Base-by-base conservation (phyloP, 2,113 vertebrate species). In the Crocuta crocuta region DNA sequence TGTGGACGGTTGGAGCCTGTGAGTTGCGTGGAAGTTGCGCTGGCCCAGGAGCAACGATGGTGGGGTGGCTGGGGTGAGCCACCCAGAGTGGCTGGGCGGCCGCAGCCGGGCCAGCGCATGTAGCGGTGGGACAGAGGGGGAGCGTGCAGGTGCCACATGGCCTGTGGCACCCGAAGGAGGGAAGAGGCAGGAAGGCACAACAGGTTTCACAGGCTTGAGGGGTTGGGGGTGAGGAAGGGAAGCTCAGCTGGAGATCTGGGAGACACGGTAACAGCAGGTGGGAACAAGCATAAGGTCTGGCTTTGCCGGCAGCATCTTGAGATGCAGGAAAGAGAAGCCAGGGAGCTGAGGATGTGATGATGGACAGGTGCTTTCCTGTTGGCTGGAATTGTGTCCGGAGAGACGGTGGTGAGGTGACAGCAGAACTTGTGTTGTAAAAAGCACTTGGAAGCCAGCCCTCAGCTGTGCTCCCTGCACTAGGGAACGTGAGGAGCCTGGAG, bases 41-140 rank as follows among this genome's bases (percentile, higher is more conserved):
- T 45, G 80, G 43, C 28, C 2, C 9, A 35, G 6, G 6, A 13
- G 23, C 33, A 0, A 43, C 26, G 73, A 61, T 15, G 66, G 9
- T 43, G 48, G 73, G 0, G 5, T 53, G 70, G 15, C 23, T 1
- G 24, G n/a, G 24, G 50, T 10, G 73, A 79, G 71, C 71, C 39
- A 11, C 33, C 21, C 8, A 12, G 13, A 23, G 48, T 33, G 80
- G 43, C 4, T 31, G 7, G 73, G 33, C 71, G 71, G 50, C 50
- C 39, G 4, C 39, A 39, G 39, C 39, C 39, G 39, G 39, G 39
- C 39, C 39, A 39, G 39, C 39, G 39, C 39, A 39, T 39, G 39
- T 1, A 2, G 23, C 6, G 10, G 17, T 71, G 23, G 78, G n/a
- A 1, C 4, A 2, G n/a, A 2, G n/a, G 65, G 2, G 2, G 10